Evolutionary conservation across 2,797 vertebrate species (phyloP).

Genomic region (Lycodopsis pacificus): DNA sequence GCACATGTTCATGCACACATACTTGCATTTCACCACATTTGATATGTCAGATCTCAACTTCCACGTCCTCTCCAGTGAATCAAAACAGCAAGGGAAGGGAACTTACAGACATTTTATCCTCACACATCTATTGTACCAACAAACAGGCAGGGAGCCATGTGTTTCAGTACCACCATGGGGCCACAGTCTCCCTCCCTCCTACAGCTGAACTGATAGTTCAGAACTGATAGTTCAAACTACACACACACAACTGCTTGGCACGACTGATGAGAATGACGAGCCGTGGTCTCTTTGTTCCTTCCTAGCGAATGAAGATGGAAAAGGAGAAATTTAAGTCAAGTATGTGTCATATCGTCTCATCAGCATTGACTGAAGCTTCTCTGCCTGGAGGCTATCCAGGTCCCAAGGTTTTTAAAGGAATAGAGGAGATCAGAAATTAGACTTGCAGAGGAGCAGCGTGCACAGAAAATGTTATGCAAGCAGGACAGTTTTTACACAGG

Average conservation of each 20-base stretch:
- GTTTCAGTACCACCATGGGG: constrained; percentile 41
- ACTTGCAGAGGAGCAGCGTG: constrained; percentile 20
- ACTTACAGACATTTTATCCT: constrained; percentile 31
- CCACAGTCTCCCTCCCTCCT: constrained; percentile 38
- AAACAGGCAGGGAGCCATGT: constrained; percentile 43
- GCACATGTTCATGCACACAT: constrained; percentile 14
- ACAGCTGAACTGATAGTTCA: constrained; percentile 58
- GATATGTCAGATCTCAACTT: constrained; percentile 49
- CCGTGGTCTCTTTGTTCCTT: constrained; percentile 46
- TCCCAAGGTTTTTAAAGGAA: constrained; percentile 47
- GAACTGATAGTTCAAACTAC: too few relatives aligned
- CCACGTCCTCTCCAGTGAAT: constrained; percentile 27
- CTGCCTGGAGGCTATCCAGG: constrained; percentile 40
- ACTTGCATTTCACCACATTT: constrained; percentile 37
- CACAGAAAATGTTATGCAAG: constrained; percentile 20
- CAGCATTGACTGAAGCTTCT: constrained; percentile 46
- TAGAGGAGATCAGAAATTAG: constrained; percentile 37
- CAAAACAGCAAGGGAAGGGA: constrained; percentile 28
- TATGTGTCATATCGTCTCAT: constrained; percentile 53
- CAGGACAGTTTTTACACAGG: constrained; percentile 3
- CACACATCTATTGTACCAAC: constrained; percentile 29
- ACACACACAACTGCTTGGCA: constrained; percentile 48
- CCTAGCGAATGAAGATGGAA: constrained; percentile 40
- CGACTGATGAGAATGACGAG: constrained; percentile 40
- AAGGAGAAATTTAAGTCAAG: constrained; percentile 59